Percentiles rank a stretch among this genome's conserved stretches.
Conservation (phyloP, 2,888 invertebrate species). For the Callyntrura sp. region DNA sequence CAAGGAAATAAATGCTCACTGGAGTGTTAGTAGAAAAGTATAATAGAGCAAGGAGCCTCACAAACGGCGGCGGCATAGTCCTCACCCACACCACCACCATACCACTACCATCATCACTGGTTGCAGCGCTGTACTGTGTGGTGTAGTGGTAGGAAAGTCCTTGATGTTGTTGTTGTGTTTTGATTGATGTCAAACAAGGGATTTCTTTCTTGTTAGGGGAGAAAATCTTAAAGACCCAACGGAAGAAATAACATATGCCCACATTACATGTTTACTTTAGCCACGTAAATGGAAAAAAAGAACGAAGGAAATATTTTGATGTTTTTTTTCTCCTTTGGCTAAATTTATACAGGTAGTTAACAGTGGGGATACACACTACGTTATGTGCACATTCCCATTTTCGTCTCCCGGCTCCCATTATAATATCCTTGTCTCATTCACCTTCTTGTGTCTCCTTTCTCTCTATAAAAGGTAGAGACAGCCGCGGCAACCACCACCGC, state of each 20-base stretch:
- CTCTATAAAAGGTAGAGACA: slow-evolving; percentile 49
- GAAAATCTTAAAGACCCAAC: slow-evolving; percentile 8
- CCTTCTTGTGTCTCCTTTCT: slow-evolving; percentile 43
- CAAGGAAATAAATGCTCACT: slow-evolving; percentile 66
- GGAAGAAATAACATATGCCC: slow-evolving; percentile 1
- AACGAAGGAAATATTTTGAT: neutral
- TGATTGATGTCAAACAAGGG: slow-evolving; percentile 41
- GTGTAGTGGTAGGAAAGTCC: neutral
- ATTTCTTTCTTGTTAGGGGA: slow-evolving; percentile 32
- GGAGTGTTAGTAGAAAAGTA: slow-evolving; percentile 49
- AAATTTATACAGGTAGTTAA: neutral
- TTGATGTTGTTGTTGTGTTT: slow-evolving; percentile 23
- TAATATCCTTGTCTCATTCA: neutral
- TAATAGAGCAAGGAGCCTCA: no score
- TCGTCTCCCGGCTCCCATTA: slow-evolving; percentile 11
- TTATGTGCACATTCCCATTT: slow-evolving; percentile 2
- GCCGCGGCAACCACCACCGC: neutral
- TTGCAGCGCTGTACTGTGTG: neutral
- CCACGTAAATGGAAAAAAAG: neutral
- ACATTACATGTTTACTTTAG: neutral
- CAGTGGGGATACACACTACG: neutral
- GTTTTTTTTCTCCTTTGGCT: slow-evolving; percentile 3
- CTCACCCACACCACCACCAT: slow-evolving; percentile 26
- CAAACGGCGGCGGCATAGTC: neutral
- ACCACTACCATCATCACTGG: neutral